Evolutionary conservation across 2,888 invertebrate species (phyloP), one percentile per base, ranked within the genome.

Genomic region (Latrodectus elegans): DNA sequence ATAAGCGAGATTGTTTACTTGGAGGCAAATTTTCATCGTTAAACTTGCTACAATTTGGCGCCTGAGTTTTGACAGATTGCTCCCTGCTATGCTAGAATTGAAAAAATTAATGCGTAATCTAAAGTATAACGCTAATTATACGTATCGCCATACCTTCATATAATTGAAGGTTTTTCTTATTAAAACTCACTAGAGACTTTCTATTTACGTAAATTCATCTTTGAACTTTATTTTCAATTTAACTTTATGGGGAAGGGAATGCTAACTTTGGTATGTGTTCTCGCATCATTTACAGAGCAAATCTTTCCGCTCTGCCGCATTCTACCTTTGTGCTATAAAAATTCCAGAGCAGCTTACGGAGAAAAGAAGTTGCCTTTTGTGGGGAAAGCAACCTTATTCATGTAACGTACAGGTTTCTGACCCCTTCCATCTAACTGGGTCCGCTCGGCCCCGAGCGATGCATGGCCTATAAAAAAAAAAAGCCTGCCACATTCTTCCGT

Each of bases 221-320:
- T 60, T 11, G n/a, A 8, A 60, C 14, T 60, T 6, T 11, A 60
- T 60, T 15, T 60, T 60, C 10, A 60, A 0, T n/a, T 15, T 60
- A 12, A 60, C 12, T 8, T 38, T 60, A 6, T 6, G 6, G 60
- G 60, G 55, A 2, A 2, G 55, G 15, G 55, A 10, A 60, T 10
- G 12, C n/a, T 10, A 3, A 6, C 60, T 4, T 60, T 10, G 60
- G 60, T 4, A n/a, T 60, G 15, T 55, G 60, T 60, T 60, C 60
- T 60, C 60, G 60, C 60, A 60, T 60, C 60, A 60, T 60, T 60
- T 60, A 60, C 60, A 60, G 60, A 60, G 60, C 60, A 60, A 15
- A 60, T 60, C n/a, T 60, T 60, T 60, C 60, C 60, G 60, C 60
- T 60, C 60, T 60, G 12, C 60, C 11, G 60, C 12, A 8, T 8